These are phyloP conservation scores for Xanthostigma xanthostigma DNA, from an alignment of 2,888 invertebrate genomes.

Conservation along the genomic window DNA sequence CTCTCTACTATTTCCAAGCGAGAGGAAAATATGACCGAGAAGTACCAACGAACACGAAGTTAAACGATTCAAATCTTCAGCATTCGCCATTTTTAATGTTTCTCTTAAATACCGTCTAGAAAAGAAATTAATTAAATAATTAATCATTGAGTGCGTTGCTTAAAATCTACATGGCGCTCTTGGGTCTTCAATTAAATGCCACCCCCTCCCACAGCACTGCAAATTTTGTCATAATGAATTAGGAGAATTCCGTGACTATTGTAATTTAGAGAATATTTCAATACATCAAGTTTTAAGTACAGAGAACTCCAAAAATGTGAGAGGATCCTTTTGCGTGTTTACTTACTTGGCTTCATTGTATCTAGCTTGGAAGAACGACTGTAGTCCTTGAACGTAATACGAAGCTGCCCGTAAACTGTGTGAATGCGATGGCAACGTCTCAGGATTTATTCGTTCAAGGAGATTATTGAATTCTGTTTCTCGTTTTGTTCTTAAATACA, in stretches of 20 bases:
- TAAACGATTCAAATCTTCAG: conserved; percentile 90
- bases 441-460: conserved; percentile 84
- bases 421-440: conserved; percentile 76
- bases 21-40: conserved; percentile 90
- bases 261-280: too few relatives aligned
- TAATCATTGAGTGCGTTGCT: background rate
- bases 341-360: conserved; percentile 95
- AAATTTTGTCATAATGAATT: too few relatives aligned
- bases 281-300: too few relatives aligned
- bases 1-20: conserved; percentile 84
- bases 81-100: conserved; percentile 95
- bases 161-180: background rate
- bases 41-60: conserved; percentile 93
- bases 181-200: too few relatives aligned
- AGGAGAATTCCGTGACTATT: too few relatives aligned
- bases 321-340: too few relatives aligned
- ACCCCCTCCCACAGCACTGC: too few relatives aligned
- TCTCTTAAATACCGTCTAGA: conserved; percentile 82
- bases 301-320: too few relatives aligned
- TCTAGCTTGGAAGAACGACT: conserved; percentile 90
- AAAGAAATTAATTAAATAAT: conserved; percentile 10
- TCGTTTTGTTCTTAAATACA: conserved; percentile 80
- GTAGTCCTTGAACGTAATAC: conserved; percentile 91
- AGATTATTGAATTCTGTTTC: conserved; percentile 78
- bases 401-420: conserved; percentile 92